phyloP scores from a whole-genome alignment of 2,113 vertebrate genomes.

The Dromiciops gliroides region DNA sequence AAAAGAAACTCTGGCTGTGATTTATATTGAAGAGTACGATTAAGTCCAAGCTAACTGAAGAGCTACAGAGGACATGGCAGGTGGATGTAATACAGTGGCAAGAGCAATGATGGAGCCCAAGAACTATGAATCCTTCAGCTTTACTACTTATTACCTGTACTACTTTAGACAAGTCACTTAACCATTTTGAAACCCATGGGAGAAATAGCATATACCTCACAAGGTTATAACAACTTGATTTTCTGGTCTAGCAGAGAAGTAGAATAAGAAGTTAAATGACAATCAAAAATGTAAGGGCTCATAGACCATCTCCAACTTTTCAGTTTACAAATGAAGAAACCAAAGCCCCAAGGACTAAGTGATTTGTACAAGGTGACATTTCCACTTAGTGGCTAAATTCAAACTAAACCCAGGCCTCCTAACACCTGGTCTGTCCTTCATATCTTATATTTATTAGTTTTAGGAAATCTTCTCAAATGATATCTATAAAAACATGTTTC shows the following conservation, averaged over 20 bases:
- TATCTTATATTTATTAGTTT: background rate
- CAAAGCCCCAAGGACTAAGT: background rate
- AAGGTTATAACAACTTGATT: background rate
- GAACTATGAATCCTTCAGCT: background rate
- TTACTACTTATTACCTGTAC: background rate
- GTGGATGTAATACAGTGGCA: background rate
- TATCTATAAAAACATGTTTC: constrained; percentile 18
- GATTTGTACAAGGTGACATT: background rate
- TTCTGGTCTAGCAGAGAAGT: background rate
- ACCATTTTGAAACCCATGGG: background rate
- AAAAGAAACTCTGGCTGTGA: background rate
- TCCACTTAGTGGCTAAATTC: background rate
- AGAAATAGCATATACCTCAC: background rate
- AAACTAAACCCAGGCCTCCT: background rate
- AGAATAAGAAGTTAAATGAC: background rate
- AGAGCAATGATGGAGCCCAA: background rate
- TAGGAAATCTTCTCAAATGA: background rate
- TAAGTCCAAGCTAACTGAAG: background rate
- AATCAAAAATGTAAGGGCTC: background rate
- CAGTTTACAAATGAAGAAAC: constrained; percentile 4
- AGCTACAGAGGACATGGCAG: background rate
- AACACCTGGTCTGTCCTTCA: constrained; percentile 7
- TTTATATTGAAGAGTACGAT: background rate
- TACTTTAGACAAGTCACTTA: background rate
- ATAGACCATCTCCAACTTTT: background rate